Evolutionary conservation across 2,113 vertebrate genomes (phyloP).

Genomic region (Andinoacara biseriatus): DNA sequence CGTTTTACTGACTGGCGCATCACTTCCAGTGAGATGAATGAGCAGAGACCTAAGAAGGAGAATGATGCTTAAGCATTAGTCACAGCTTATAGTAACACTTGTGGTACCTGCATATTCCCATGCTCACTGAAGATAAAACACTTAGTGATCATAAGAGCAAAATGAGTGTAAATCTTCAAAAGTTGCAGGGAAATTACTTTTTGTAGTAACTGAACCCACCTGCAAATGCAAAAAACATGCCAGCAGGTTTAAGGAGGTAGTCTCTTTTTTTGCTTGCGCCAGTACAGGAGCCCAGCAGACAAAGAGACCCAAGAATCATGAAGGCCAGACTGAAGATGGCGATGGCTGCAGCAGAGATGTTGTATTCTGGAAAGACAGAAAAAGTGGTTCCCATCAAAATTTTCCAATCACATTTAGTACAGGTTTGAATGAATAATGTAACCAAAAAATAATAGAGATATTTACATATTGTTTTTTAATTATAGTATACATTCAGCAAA

Average conservation of each 20-base stretch:
- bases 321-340: slow-evolving; percentile 93
- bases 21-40: slow-evolving; percentile 94
- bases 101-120: not conserved
- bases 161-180: not conserved
- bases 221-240: slow-evolving; percentile 95
- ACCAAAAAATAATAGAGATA: no score
- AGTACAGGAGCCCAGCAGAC: slow-evolving; percentile 83
- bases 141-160: not conserved
- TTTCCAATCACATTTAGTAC: not conserved
- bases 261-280: slow-evolving; percentile 84
- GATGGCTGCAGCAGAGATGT: slow-evolving; percentile 97
- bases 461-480: no score
- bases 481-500: no score
- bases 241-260: slow-evolving; percentile 92
- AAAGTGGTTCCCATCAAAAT: not conserved
- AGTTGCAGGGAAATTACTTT: not conserved
- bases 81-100: not conserved
- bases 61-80: not conserved
- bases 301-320: slow-evolving; percentile 87
- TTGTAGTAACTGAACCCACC: slow-evolving; percentile 73
- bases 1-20: slow-evolving; percentile 95
- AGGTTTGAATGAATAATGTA: no score
- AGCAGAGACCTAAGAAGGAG: slow-evolving; percentile 86
- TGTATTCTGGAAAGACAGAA: slow-evolving; percentile 85
- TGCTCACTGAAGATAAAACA: not conserved